Conservation (phyloP, 2,113 vertebrate species). For the Nyctereutes procyonoides region DNA sequence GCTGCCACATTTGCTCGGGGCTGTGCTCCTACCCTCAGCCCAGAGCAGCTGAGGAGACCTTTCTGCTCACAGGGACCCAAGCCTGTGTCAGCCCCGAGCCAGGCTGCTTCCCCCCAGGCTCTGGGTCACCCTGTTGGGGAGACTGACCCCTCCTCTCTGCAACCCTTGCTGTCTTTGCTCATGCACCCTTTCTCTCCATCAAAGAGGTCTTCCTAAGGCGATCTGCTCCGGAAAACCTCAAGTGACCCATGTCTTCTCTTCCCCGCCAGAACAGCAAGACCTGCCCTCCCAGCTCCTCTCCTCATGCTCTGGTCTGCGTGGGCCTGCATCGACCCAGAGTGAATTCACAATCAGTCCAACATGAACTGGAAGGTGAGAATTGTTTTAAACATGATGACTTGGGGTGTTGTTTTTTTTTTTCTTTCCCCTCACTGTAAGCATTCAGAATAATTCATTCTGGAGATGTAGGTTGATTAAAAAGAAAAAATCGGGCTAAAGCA, state of each 20-base stretch:
- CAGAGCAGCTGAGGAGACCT: not conserved
- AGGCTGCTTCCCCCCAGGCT: not conserved
- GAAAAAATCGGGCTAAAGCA: not conserved
- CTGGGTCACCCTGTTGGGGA: not conserved
- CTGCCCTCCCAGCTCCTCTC: not conserved
- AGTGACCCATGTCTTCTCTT: not conserved
- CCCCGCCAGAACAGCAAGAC: not conserved
- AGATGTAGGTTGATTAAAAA: not conserved
- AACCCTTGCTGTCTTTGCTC: not conserved
- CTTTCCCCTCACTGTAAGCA: not conserved
- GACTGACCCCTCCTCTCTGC: not conserved
- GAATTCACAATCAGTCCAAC: not conserved
- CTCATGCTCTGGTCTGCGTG: not conserved
- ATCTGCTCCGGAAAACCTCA: not conserved
- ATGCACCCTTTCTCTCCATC: not conserved
- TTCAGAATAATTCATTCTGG: not conserved
- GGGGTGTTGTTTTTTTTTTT: not conserved
- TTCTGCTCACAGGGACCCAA: not conserved
- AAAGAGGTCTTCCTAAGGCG: not conserved
- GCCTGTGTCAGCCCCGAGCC: not conserved
- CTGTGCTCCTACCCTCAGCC: not conserved
- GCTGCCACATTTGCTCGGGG: not conserved
- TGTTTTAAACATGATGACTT: not conserved
- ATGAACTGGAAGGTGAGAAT: conserved; percentile 81
- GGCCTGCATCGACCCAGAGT: not conserved